These are phyloP conservation scores for Gymnodraco acuticeps DNA, from an alignment of 2,797 vertebrate genomes.

Conservation along the genomic window DNA sequence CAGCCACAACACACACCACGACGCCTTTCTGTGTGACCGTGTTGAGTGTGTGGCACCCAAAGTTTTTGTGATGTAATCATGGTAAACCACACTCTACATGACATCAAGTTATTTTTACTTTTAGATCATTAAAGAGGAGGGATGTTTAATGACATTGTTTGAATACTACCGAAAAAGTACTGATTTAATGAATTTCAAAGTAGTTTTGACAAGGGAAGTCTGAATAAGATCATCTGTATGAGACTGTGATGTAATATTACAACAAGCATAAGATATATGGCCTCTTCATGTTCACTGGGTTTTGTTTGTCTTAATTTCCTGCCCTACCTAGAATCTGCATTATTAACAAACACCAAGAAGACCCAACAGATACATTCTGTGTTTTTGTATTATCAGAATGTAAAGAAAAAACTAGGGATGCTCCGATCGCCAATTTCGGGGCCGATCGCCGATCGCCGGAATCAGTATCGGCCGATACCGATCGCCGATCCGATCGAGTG, in stretches of 20 bases:
- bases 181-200: slow-evolving; percentile 26
- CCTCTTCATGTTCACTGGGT: neutral
- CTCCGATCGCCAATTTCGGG: too few relatives aligned
- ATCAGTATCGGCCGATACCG: too few relatives aligned
- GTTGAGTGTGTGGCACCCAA: slow-evolving; percentile 28
- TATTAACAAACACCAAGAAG: slow-evolving; percentile 24
- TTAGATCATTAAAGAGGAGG: slow-evolving; percentile 28
- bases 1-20: slow-evolving; percentile 54
- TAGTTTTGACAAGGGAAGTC: slow-evolving; percentile 6
- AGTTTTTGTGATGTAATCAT: slow-evolving; percentile 32
- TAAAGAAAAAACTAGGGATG: slow-evolving; percentile 38
- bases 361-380: slow-evolving; percentile 16
- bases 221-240: slow-evolving; percentile 22
- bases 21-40: slow-evolving; percentile 42
- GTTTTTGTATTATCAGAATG: slow-evolving; percentile 13
- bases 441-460: too few relatives aligned
- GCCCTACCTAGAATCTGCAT: neutral
- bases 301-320: neutral
- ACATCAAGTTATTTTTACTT: slow-evolving; percentile 34
- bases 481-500: too few relatives aligned
- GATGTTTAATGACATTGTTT: slow-evolving; percentile 37
- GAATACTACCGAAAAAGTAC: slow-evolving; percentile 5
- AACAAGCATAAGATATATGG: neutral
- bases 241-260: slow-evolving; percentile 6
- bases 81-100: slow-evolving; percentile 50